phyloP scores from a whole-genome alignment of 2,113 vertebrate species.

The Brevimyrus niger region DNA sequence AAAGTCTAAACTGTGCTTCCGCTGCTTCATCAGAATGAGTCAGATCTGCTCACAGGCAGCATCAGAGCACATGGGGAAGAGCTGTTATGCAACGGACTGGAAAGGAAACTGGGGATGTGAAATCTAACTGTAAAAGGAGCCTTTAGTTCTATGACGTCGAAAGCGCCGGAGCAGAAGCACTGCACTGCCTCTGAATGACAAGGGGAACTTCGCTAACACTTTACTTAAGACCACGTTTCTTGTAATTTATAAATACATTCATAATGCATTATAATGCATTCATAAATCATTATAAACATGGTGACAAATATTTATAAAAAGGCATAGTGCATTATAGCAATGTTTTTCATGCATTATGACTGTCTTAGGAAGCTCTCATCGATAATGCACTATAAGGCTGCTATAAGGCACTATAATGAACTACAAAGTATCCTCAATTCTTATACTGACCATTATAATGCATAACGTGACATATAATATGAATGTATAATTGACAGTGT shows the following conservation, averaged over 20 bases:
- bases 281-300: not conserved
- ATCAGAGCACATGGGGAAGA: not conserved
- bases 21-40: not conserved
- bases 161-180: not conserved
- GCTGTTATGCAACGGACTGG: not conserved
- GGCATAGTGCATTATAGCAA: not conserved
- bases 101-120: not conserved
- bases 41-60: not conserved
- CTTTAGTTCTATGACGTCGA: not conserved
- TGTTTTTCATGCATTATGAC: not conserved
- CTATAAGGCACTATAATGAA: not conserved
- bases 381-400: not conserved
- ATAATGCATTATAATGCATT: not conserved
- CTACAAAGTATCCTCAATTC: not conserved
- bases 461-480: too few species aligned
- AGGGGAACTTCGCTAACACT: not conserved
- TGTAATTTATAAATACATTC: not conserved
- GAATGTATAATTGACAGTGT: not conserved
- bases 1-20: not conserved
- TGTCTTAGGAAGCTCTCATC: not conserved
- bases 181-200: not conserved
- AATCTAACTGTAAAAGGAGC: not conserved
- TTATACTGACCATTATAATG: too few species aligned
- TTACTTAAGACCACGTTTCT: not conserved
- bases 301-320: not conserved